phyloP scores from a whole-genome alignment of 1,140 invertebrate species.

The Phthorimaea operculella region DNA sequence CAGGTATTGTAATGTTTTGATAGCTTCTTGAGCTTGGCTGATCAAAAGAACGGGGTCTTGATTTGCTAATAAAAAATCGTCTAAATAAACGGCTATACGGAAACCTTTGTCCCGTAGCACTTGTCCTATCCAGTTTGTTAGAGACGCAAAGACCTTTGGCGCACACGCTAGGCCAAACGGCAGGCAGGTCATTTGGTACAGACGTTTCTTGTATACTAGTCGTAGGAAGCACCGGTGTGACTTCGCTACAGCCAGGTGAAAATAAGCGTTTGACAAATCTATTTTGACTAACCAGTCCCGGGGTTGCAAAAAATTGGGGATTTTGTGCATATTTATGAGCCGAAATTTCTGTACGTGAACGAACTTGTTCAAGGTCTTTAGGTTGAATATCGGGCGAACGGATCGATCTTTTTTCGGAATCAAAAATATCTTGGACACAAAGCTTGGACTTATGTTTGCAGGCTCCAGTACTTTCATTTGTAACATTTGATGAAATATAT shows the following conservation, averaged over 20 bases:
- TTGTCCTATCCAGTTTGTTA: conserved; percentile 3
- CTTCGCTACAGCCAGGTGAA: conserved; percentile 35
- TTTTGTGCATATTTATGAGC: conserved; percentile 24
- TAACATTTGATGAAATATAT: neutral
- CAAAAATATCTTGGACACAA: conserved; percentile 18
- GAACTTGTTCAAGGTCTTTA: conserved; percentile 23
- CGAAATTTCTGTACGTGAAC: conserved; percentile 21
- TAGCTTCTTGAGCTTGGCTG: neutral
- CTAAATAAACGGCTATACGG: neutral
- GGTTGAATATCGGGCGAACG: conserved; percentile 26
- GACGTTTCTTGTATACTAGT: conserved; percentile 5
- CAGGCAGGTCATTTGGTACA: conserved; percentile 4
- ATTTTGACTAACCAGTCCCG: conserved; percentile 4
- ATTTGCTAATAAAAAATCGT: conserved; percentile 4
- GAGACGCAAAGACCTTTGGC: conserved; percentile 1
- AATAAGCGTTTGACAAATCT: conserved; percentile 25
- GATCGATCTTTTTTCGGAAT: conserved; percentile 7
- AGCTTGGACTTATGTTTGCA: neutral
- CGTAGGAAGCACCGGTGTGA: conserved; percentile 16
- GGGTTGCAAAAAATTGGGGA: conserved; percentile 28
- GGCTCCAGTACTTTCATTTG: neutral
- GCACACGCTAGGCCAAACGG: conserved; percentile 4
- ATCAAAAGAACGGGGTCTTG: neutral
- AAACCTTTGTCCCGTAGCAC: neutral
- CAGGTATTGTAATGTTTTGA: conserved; percentile 4